Conservation (phyloP, 2,888 invertebrate species). For the Elgonia sp. region DNA sequence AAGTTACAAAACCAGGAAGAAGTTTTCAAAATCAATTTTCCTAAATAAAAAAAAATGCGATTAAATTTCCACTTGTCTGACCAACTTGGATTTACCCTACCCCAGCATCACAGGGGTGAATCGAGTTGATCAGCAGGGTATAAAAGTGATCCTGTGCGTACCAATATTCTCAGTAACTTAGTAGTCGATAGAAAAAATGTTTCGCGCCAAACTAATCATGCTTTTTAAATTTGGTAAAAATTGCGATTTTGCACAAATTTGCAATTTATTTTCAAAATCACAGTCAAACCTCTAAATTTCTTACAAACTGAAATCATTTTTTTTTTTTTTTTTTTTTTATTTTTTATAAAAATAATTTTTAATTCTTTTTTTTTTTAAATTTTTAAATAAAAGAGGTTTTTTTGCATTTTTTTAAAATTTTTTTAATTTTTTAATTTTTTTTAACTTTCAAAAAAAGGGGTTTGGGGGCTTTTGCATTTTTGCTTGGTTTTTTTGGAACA, state of each 20-base stretch:
- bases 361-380: no score
- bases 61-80: conserved; percentile 20
- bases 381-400: no score
- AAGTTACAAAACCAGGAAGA: no score
- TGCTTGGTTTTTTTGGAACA: no score
- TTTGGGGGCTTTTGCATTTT: no score
- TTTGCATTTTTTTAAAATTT: no score
- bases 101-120: conserved; percentile 64
- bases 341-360: no score
- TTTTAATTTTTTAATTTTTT: not conserved
- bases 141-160: conserved; percentile 58
- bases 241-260: not conserved
- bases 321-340: no score
- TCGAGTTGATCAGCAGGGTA: conserved; percentile 61
- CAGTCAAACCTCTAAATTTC: not conserved
- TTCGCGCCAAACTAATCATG: conserved; percentile 36
- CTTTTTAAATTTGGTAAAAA: conserved; percentile 62
- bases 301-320: no score
- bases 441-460: not conserved
- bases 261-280: not conserved
- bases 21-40: no score
- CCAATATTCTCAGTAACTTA: conserved; percentile 57
- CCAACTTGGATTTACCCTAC: conserved; percentile 33
- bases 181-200: conserved; percentile 58
- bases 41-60: not conserved